Evolutionary conservation across 2,888 invertebrate species (phyloP), one percentile per base, ranked within the genome.

Genomic region (Lasioglossum lativentre): DNA sequence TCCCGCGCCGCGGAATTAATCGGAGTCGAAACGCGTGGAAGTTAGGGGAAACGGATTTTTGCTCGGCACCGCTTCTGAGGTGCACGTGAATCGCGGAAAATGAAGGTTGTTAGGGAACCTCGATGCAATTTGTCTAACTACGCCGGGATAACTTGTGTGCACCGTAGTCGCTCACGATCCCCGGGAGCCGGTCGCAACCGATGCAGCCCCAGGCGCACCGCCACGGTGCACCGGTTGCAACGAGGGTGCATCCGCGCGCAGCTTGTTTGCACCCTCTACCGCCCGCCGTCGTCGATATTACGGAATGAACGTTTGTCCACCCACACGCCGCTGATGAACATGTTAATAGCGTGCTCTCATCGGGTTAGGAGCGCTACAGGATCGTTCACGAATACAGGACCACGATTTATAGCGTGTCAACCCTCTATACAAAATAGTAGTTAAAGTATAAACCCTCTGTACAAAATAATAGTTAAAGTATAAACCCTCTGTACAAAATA

Each of bases 101-200:
- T 34, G 75, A n/a, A 10, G n/a, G 72, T 66, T 73, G 83, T 80
- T 75, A 56, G 71, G 59, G 63, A 82, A 70, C 82, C 86, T 42
- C 80, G 83, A 59, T 75, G 75, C 77, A 78, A 80, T 83, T 78
- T 75, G 82, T 78, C 76, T 77, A 72, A 66, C 73, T 80, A 71
- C 73, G 78, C n/a, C 63, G 68, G 42, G 68, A 52, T 42, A 72
- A 74, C 27, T 72, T 68, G 59, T 47, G 75, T 45, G 38, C 79
- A 72, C 30, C 42, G 76, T 38, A 74, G 78, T 78, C 74, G 68
- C 84, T 68, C 68, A 1, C 70, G 80, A 90, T 90, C 77, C 87
- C 90, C 90, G 87, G 89, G 90, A 75, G 80, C 86, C 79, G 85
- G 75, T 86, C 73, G 86, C 84, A 86, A 80, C 78, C 80, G 84